Evolutionary conservation across 2,797 vertebrate species (phyloP).

Genomic region (Heterohyrax brucei): DNA sequence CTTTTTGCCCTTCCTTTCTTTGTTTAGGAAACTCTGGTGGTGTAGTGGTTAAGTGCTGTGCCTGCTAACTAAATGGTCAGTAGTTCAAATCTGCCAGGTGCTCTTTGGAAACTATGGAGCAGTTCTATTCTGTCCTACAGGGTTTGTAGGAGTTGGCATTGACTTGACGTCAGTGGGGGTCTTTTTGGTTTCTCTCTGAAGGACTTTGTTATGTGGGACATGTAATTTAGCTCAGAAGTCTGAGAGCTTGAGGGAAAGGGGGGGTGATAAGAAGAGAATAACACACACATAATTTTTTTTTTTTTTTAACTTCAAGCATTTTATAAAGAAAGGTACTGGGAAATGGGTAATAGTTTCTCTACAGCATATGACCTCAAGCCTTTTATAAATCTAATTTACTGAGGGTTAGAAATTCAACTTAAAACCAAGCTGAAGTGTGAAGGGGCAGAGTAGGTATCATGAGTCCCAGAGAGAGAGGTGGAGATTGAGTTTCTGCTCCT

Average conservation of each 20-base stretch:
- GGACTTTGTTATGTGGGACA: neutral
- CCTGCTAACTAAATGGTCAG: no score
- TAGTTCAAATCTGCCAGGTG: no score
- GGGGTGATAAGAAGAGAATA: neutral
- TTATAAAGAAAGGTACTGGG: slow-evolving; percentile 1
- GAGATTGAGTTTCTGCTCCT: neutral
- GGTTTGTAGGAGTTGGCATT: no score
- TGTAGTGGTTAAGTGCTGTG: no score
- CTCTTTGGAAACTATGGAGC: no score
- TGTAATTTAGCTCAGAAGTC: slow-evolving; percentile 43
- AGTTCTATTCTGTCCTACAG: no score
- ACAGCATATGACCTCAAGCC: slow-evolving; percentile 22
- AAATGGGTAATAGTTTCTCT: neutral
- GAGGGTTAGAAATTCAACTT: neutral
- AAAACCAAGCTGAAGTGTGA: neutral
- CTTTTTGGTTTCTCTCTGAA: no score
- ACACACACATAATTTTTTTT: neutral
- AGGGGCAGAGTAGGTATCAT: neutral
- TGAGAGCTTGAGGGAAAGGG: neutral
- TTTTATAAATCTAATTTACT: slow-evolving; percentile 23
- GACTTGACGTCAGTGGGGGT: no score
- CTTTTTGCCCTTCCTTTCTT: neutral
- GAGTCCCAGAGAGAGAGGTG: neutral
- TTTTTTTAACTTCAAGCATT: neutral
- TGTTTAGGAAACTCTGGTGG: neutral